Conservation (phyloP, 2,797 vertebrate genomes). For the Anguilla anguilla region DNA sequence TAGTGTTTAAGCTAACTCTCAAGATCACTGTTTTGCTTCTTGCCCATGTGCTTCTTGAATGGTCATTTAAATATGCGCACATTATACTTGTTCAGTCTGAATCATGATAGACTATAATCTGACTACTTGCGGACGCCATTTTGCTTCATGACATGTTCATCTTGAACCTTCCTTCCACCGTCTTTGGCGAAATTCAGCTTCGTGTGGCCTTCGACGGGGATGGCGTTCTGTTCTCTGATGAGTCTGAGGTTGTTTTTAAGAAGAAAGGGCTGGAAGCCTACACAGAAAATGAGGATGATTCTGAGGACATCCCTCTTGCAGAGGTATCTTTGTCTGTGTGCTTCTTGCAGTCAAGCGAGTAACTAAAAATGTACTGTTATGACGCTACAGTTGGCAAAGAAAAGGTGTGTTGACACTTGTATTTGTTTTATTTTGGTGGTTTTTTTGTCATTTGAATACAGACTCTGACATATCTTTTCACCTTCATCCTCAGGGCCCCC, state of each 20-base stretch:
- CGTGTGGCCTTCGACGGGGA: neutral
- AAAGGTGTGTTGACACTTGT: too few species aligned
- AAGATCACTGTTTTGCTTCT: neutral
- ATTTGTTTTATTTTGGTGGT: constrained; percentile 62
- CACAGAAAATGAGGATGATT: neutral
- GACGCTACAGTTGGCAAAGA: constrained; percentile 66
- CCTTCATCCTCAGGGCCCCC: constrained; percentile 65
- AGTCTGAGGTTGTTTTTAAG: neutral
- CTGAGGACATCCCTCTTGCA: neutral
- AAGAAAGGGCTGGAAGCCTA: neutral
- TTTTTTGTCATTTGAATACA: neutral
- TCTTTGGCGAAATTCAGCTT: neutral
- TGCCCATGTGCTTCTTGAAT: neutral
- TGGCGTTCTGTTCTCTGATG: neutral
- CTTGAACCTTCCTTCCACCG: neutral
- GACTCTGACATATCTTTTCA: neutral
- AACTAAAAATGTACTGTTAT: constrained; percentile 63
- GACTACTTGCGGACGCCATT: neutral
- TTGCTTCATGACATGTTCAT: neutral
- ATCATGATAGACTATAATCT: neutral
- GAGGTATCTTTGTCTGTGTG: constrained; percentile 61
- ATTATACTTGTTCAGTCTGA: neutral
- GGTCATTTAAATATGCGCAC: neutral
- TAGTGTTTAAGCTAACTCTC: neutral
- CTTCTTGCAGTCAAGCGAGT: constrained; percentile 71